Evolutionary conservation across 2,888 invertebrate species (phyloP), one percentile per base, ranked within the genome.

Genomic region (Corythucha ciliata): DNA sequence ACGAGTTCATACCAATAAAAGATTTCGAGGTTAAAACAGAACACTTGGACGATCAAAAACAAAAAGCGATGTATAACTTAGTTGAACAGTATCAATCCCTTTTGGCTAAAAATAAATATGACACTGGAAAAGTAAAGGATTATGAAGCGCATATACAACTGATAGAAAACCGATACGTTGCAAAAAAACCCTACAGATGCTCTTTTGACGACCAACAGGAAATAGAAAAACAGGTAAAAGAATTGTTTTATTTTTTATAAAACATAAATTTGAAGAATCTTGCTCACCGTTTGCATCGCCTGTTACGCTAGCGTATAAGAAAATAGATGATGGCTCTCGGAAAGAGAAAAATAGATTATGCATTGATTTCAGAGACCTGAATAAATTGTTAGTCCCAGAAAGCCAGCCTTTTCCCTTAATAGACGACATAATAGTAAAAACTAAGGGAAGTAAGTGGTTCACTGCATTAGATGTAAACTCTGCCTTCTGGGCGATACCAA

Each of bases 271-370:
- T 10, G 50, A 54, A 16, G 54, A 54, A 12, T 54, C 54, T 7
- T 29, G 29, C 36, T 36, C 29, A 4, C 54, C 51, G 18, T 52
- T 47, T 25, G 51, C 51, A 32, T 22, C 54, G 18, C 51, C 51
- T 27, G 54, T 54, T 7, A 50, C 54, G 7, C 10, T 50, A n/a
- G 50, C 33, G 25, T 54, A 46, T 36, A 54, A 54, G 37, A 50
- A 46, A 39, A 29, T 29, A 8, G 44, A 39, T 21, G 46, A 33
- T 26, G 27, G 33, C 7, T 21, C 14, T 24, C 27, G 21, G 4
- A 48, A 27, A 40, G 6, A 12, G 12, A 52, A 40, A 25, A 46
- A 45, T 2, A 21, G 50, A 7, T 18, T 52, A 40, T 52, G 40
- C 24, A 29, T 47, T 27, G 52, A 47, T 46, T 52, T 52, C 46